phyloP scores from a whole-genome alignment of 2,113 vertebrate genomes.

The Pardalotus punctatus region DNA sequence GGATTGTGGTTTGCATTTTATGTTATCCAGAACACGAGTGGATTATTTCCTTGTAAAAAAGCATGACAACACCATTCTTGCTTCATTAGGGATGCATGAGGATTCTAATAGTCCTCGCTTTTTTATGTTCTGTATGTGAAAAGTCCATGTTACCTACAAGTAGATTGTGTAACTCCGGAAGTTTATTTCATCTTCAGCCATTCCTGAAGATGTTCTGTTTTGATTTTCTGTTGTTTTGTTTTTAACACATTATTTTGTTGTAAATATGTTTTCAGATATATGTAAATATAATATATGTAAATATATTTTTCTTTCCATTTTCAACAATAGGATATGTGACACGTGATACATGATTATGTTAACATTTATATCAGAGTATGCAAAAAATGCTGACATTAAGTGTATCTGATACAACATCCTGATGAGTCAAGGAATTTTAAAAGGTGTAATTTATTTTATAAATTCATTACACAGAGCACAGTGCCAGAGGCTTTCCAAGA shows the following conservation, averaged over 20 bases:
- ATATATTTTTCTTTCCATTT: neutral
- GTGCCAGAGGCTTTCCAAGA: neutral
- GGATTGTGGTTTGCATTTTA: neutral
- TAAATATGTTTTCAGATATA: neutral
- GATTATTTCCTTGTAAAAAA: neutral
- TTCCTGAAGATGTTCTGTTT: neutral
- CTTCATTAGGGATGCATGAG: neutral
- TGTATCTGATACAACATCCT: neutral
- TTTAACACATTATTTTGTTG: neutral
- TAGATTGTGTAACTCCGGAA: neutral
- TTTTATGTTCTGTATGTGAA: neutral
- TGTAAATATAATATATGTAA: too few relatives aligned
- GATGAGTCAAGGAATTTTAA: neutral
- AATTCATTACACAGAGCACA: neutral
- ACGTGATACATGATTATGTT: neutral
- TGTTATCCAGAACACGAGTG: neutral
- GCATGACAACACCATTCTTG: neutral
- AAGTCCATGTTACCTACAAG: neutral
- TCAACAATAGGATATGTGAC: neutral
- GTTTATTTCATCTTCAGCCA: neutral
- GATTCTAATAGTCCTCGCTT: neutral
- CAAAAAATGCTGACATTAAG: neutral
- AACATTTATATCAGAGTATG: neutral
- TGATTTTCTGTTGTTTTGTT: neutral
- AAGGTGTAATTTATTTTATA: constrained; percentile 3